phyloP scores from a whole-genome alignment of 92 coral and sea anemone genomes.

The Isaurus tuberculatus region DNA sequence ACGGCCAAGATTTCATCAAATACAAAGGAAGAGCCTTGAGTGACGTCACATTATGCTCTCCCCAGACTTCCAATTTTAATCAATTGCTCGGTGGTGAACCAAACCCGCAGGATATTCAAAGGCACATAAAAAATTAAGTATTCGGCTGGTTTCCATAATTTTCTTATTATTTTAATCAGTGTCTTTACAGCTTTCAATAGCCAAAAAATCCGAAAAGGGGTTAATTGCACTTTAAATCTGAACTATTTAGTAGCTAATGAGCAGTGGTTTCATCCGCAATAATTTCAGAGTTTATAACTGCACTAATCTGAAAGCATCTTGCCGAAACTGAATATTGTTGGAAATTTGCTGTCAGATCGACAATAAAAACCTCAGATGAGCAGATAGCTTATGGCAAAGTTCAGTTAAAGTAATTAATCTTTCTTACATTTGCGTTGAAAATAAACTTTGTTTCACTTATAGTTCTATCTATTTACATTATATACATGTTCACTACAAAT shows the following conservation, averaged over 20 bases:
- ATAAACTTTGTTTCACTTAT: conserved; percentile 80
- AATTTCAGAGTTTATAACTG: not conserved
- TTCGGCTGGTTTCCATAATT: no score
- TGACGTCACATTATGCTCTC: no score
- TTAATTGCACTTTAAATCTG: no score
- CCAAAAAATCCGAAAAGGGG: no score
- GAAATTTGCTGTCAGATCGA: not conserved
- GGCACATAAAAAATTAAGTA: no score
- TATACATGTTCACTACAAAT: conserved; percentile 89
- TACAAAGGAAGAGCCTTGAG: no score
- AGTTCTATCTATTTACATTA: conserved; percentile 87
- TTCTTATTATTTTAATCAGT: no score
- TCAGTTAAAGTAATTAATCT: conserved; percentile 37
- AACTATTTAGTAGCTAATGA: not conserved
- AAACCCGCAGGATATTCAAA: no score
- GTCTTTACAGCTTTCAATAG: no score
- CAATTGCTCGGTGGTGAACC: no score
- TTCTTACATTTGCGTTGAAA: conserved; percentile 62
- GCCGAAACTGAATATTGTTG: not conserved
- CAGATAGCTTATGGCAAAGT: not conserved
- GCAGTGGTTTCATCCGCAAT: not conserved
- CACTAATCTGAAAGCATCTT: not conserved
- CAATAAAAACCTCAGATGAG: not conserved
- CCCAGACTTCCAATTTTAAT: no score
- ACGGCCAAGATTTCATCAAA: no score